Evolutionary conservation across 2,888 invertebrate species (phyloP).

Genomic region (Drosophila buzzatii): DNA sequence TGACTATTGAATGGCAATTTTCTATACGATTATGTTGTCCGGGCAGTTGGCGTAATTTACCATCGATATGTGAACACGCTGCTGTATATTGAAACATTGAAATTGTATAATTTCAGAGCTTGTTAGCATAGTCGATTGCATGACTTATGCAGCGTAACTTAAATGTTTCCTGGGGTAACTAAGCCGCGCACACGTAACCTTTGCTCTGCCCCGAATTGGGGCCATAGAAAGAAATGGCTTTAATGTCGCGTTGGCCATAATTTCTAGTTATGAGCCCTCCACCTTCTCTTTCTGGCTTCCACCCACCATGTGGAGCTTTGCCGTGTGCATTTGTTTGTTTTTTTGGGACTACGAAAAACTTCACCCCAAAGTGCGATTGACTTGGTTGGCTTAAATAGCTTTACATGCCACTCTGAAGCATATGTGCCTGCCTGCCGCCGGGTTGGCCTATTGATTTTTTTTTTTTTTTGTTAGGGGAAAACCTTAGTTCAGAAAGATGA

Average conservation of each 20-base stretch:
- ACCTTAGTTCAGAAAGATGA: constrained; percentile 34
- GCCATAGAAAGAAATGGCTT: constrained; percentile 75
- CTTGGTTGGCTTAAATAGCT: constrained; percentile 70
- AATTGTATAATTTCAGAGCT: constrained; percentile 49
- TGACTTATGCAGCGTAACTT: constrained; percentile 36
- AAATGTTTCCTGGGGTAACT: constrained; percentile 28
- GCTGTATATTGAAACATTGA: constrained; percentile 1
- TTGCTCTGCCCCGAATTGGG: constrained; percentile 56
- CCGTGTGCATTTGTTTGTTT: constrained; percentile 74
- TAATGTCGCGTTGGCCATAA: constrained; percentile 82
- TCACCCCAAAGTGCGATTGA: constrained; percentile 67
- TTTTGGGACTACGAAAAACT: constrained; percentile 52
- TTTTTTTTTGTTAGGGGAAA: neutral
- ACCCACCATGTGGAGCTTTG: constrained; percentile 10
- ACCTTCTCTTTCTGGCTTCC: neutral
- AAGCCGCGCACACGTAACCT: constrained; percentile 25
- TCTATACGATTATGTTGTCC: constrained; percentile 39
- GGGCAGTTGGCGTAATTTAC: constrained; percentile 22
- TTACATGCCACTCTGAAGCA: constrained; percentile 59
- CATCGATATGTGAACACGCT: constrained; percentile 55
- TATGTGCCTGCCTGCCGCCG: constrained; percentile 35
- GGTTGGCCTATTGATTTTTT: constrained; percentile 53
- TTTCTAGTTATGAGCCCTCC: constrained; percentile 66
- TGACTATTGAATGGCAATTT: constrained; percentile 49
- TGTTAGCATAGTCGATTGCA: constrained; percentile 52